These are phyloP conservation scores for Petrolisthes cinctipes DNA, from an alignment of 2,888 invertebrate genomes.

Conservation along the genomic window DNA sequence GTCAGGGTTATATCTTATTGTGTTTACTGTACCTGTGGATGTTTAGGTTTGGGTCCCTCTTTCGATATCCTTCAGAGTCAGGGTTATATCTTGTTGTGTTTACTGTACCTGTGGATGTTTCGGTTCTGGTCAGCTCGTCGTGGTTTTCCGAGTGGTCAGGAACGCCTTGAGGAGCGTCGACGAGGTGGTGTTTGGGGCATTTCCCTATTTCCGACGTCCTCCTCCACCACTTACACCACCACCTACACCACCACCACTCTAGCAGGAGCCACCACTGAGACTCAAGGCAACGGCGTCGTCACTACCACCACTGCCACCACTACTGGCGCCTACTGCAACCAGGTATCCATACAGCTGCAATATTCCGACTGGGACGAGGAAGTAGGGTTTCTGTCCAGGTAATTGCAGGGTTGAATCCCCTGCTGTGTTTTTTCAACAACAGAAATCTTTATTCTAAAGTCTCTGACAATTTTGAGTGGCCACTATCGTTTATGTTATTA, in stretches of 20 bases:
- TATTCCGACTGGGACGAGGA: too few relatives aligned
- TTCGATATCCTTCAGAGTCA: too few relatives aligned
- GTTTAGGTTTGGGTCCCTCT: not conserved
- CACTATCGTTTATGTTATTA: too few relatives aligned
- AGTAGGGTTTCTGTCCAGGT: too few relatives aligned
- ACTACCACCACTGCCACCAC: constrained; percentile 15
- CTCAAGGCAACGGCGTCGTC: not conserved
- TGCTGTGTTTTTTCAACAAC: too few relatives aligned
- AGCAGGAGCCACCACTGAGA: constrained; percentile 10
- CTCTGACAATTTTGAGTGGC: too few relatives aligned
- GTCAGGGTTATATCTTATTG: not conserved
- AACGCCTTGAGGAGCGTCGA: constrained; percentile 56
- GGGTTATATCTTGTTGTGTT: not conserved
- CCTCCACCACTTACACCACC: constrained; percentile 27
- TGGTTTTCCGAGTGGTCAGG: constrained; percentile 50
- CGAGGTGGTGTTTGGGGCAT: constrained; percentile 58
- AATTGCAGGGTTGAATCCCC: too few relatives aligned
- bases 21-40: not conserved
- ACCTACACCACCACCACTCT: constrained; percentile 21
- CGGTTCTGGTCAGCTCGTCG: constrained; percentile 15
- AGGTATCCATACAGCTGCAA: constrained; percentile 10
- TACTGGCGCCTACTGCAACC: constrained; percentile 38
- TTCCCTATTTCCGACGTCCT: constrained; percentile 37
- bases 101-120: not conserved
- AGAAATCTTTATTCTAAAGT: too few relatives aligned